A percentile compares a stretch with the other conserved stretches of the same genome.
These are phyloP conservation scores for Propithecus perrieri DNA, from an alignment of 2,797 vertebrate genomes.

Conservation along the genomic window DNA sequence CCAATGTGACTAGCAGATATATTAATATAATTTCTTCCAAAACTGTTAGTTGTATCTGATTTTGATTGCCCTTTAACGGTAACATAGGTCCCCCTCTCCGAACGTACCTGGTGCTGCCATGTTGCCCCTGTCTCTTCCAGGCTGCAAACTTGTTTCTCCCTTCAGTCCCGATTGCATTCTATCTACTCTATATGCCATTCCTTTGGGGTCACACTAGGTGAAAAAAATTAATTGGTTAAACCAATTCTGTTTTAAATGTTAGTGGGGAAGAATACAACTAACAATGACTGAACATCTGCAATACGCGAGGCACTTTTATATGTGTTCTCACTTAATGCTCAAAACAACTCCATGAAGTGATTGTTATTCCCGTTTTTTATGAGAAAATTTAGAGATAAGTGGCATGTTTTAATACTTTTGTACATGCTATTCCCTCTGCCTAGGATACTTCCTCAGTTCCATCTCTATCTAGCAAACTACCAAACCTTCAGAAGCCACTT, in stretches of 20 bases:
- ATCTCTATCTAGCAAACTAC: conserved; percentile 14
- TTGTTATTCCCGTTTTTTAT: conserved; percentile 1
- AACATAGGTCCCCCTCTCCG: neutral
- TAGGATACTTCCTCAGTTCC: neutral
- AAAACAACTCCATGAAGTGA: neutral
- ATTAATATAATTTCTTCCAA: neutral
- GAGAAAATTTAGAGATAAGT: neutral
- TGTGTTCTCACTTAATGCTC: neutral
- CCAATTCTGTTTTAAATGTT: conserved; percentile 35
- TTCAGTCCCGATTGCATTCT: neutral
- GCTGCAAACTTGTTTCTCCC: neutral
- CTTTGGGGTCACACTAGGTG: neutral
- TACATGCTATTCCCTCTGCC: neutral
- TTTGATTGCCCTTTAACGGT: neutral
- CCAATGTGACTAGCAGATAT: neutral
- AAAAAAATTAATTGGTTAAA: neutral
- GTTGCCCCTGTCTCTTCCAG: neutral
- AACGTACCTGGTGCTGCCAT: neutral
- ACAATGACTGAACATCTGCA: conserved; percentile 24
- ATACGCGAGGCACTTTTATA: neutral
- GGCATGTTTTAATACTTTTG: neutral
- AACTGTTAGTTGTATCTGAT: neutral
- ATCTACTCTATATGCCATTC: neutral
- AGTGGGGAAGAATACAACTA: neutral
- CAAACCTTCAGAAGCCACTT: conserved; percentile 36